A percentile compares a stretch with the other conserved stretches of the same genome.
phyloP scores from a whole-genome alignment of 2,888 invertebrate genomes.

The Rugalucina vietnamica region DNA sequence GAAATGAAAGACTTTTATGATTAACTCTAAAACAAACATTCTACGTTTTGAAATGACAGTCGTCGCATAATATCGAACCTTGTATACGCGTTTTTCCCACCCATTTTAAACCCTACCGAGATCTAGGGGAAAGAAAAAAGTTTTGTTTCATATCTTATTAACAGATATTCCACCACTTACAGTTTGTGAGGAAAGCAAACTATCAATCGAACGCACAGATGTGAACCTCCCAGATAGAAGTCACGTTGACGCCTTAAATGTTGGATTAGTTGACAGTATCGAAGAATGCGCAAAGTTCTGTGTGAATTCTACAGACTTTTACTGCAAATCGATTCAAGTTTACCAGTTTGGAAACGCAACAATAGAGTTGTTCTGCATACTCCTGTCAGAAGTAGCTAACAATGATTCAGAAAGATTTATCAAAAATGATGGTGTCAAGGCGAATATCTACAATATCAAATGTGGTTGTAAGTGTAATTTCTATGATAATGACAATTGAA shows the following conservation, averaged over 20 bases:
- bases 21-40: too few species aligned
- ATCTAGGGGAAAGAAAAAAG: too few species aligned
- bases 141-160: too few species aligned
- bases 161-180: too few species aligned
- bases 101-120: too few species aligned
- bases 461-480: not conserved
- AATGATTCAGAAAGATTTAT: not conserved
- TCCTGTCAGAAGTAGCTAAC: not conserved
- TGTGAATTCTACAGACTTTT: not conserved
- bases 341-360: not conserved
- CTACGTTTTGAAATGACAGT: too few species aligned
- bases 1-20: too few species aligned
- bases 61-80: too few species aligned
- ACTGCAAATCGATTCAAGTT: not conserved
- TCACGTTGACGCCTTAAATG: not conserved
- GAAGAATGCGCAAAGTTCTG: not conserved
- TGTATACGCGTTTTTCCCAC: too few species aligned
- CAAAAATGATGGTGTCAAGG: not conserved
- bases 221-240: not conserved
- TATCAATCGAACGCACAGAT: not conserved
- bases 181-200: not conserved
- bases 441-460: not conserved
- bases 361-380: not conserved
- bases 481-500: too few species aligned
- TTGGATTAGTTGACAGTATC: not conserved